Evolutionary conservation across 2,888 invertebrate species (phyloP).

Genomic region (Ennomos fuscantarius): DNA sequence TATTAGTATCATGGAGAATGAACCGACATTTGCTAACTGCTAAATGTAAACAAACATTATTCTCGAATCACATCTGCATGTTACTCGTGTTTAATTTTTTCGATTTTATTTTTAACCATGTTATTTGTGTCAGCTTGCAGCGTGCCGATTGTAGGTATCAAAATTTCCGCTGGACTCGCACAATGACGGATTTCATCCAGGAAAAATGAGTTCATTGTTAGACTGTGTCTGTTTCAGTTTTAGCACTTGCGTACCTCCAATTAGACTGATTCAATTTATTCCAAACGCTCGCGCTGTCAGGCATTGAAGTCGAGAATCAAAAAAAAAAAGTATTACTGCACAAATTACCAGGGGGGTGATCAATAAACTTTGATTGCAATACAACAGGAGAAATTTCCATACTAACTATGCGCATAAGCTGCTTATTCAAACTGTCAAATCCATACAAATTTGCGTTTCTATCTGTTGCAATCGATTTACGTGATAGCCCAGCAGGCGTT

Average conservation of each 20-base stretch:
- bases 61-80: slow-evolving; percentile 39
- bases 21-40: slow-evolving; percentile 30
- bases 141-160: slow-evolving; percentile 26
- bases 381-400: too few relatives aligned
- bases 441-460: too few relatives aligned
- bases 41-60: slow-evolving; percentile 19
- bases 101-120: slow-evolving; percentile 57
- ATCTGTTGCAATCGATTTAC: too few relatives aligned
- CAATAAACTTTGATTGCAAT: too few relatives aligned
- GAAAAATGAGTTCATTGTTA: slow-evolving; percentile 40
- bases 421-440: too few relatives aligned
- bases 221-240: slow-evolving; percentile 22
- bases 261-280: slow-evolving; percentile 11
- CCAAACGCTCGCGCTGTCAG: background rate
- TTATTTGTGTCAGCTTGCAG: slow-evolving; percentile 58
- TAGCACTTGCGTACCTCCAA: slow-evolving; percentile 24
- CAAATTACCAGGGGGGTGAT: background rate
- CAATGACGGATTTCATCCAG: slow-evolving; percentile 38
- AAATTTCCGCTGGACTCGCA: slow-evolving; percentile 35
- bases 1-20: slow-evolving; percentile 4
- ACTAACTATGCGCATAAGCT: too few relatives aligned
- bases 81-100: slow-evolving; percentile 48
- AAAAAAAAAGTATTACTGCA: slow-evolving; percentile 2
- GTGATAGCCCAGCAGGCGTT: too few relatives aligned
- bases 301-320: background rate